These are phyloP conservation scores for Acleris emargana DNA, from an alignment of 2,888 invertebrate genomes.

Conservation along the genomic window DNA sequence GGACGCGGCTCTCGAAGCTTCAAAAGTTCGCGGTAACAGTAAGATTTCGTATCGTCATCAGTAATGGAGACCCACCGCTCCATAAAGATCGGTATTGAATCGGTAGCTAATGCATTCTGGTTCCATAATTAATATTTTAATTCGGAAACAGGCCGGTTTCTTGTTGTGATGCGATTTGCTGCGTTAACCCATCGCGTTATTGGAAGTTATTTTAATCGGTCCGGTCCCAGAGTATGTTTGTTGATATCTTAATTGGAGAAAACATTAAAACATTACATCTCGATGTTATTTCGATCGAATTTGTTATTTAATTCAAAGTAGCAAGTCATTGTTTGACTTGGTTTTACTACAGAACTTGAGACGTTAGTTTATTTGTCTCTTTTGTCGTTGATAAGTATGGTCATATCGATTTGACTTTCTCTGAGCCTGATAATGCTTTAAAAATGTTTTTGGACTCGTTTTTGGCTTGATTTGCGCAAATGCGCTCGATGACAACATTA, in stretches of 20 bases:
- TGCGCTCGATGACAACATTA: not conserved
- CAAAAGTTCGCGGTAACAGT: too few species aligned
- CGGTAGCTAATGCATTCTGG: conserved; percentile 55
- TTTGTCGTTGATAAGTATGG: too few species aligned
- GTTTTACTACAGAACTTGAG: too few species aligned
- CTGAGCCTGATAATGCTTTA: too few species aligned
- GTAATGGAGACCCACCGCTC: conserved; percentile 7
- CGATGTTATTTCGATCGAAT: not conserved
- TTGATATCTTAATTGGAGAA: conserved; percentile 32
- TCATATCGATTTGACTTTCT: too few species aligned
- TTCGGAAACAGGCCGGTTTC: conserved; percentile 42
- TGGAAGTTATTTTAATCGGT: conserved; percentile 38
- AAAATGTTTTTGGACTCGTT: too few species aligned
- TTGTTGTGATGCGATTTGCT: conserved; percentile 39
- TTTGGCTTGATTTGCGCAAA: not conserved
- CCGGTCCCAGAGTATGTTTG: conserved; percentile 24
- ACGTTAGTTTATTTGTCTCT: too few species aligned
- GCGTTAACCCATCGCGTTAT: conserved; percentile 38
- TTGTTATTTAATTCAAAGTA: not conserved
- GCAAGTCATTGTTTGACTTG: too few species aligned
- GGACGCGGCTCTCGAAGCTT: too few species aligned
- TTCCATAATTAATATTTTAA: conserved; percentile 52
- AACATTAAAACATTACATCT: too few species aligned
- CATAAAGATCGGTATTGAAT: conserved; percentile 49
- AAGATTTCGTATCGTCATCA: conserved; percentile 41